Conservation (phyloP, 1,140 invertebrate species). For the Hyphantria cunea region DNA sequence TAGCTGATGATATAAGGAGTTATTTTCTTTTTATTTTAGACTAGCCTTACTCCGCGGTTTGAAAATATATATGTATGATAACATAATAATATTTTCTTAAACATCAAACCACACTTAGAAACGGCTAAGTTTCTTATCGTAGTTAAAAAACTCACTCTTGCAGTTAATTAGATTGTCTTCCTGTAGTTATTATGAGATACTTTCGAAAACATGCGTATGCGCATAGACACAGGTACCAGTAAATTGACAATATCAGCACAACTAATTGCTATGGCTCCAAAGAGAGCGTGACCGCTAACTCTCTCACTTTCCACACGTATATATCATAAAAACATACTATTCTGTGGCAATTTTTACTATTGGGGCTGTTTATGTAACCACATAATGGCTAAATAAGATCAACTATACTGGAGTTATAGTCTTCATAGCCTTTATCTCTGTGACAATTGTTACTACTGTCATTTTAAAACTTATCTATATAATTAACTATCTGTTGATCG, state of each 20-base stretch:
- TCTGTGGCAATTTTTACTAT: slow-evolving; percentile 12
- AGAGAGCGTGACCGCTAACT: slow-evolving; percentile 22
- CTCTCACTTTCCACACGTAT: slow-evolving; percentile 17
- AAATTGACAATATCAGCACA: slow-evolving; percentile 17
- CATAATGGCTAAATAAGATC: not conserved
- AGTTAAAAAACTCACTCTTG: slow-evolving; percentile 1
- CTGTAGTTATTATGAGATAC: not conserved
- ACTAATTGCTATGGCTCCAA: slow-evolving; percentile 15
- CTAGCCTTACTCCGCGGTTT: too few species aligned
- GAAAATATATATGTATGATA: too few species aligned
- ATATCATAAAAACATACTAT: slow-evolving; percentile 2
- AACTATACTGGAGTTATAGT: too few species aligned
- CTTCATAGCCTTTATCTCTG: too few species aligned
- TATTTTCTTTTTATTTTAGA: too few species aligned
- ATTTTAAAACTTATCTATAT: too few species aligned
- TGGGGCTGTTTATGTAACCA: slow-evolving; percentile 9
- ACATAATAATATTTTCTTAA: not conserved
- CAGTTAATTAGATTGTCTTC: slow-evolving; percentile 13
- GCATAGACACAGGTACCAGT: not conserved
- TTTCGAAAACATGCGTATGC: not conserved
- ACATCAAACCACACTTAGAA: not conserved
- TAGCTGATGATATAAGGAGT: too few species aligned
- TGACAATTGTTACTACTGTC: too few species aligned
- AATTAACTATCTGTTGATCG: too few species aligned
- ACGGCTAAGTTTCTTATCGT: slow-evolving; percentile 1